phyloP scores from a whole-genome alignment of 2,888 invertebrate genomes.

The Mantis religiosa region DNA sequence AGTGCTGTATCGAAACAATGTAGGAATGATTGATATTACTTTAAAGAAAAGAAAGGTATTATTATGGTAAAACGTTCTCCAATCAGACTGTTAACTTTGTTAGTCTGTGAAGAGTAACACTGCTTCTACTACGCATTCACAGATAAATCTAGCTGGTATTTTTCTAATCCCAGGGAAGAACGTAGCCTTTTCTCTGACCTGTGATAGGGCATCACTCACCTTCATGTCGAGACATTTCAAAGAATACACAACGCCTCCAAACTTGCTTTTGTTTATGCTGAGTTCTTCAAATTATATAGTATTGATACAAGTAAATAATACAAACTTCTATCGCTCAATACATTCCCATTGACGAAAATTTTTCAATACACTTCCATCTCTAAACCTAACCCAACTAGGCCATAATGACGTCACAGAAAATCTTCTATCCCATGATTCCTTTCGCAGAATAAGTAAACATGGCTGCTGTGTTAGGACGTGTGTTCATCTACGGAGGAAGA shows the following conservation, averaged over 20 bases:
- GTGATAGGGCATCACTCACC: constrained; percentile 63
- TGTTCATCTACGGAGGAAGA: constrained; percentile 91
- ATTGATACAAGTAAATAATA: constrained; percentile 23
- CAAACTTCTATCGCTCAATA: constrained; percentile 38
- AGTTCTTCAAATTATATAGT: constrained; percentile 26
- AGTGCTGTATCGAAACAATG: not conserved
- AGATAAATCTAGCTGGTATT: constrained; percentile 6
- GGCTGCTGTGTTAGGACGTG: constrained; percentile 51
- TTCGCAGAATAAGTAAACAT: constrained; percentile 26
- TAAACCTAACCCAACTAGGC: constrained; percentile 70
- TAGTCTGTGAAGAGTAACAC: not conserved
- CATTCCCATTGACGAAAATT: constrained; percentile 53
- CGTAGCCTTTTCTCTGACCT: constrained; percentile 32
- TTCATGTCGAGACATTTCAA: constrained; percentile 90
- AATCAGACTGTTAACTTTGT: not conserved
- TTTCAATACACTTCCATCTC: constrained; percentile 61
- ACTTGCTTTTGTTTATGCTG: constrained; percentile 21
- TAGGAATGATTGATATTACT: not conserved
- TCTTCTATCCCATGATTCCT: constrained; percentile 28
- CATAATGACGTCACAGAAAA: constrained; percentile 55
- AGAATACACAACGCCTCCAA: constrained; percentile 33
- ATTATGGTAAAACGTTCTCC: not conserved
- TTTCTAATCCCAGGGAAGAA: constrained; percentile 25
- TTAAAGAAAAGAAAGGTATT: not conserved
- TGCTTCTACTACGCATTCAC: not conserved